These are phyloP conservation scores for Cyclina sinensis DNA, from an alignment of 1,140 invertebrate species.

Conservation along the genomic window DNA sequence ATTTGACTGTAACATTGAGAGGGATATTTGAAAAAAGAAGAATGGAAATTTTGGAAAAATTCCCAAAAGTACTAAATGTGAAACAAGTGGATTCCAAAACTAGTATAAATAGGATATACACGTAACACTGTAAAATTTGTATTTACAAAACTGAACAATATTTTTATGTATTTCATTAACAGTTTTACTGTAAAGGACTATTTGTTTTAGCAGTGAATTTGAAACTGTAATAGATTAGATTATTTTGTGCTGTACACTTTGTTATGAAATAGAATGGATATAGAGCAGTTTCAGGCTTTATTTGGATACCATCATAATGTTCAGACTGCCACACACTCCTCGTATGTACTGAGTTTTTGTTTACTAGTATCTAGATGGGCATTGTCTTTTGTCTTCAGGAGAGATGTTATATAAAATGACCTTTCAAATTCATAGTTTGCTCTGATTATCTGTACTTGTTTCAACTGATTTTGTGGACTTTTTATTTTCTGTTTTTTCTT, in stretches of 20 bases:
- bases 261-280: conserved; percentile 19
- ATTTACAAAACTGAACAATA: background rate
- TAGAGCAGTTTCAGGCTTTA: conserved; percentile 43
- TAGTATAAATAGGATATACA: background rate
- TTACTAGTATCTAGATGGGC: no score
- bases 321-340: background rate
- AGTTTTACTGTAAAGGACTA: background rate
- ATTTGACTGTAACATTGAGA: background rate
- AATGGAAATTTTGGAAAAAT: background rate
- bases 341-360: background rate
- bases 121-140: background rate
- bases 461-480: no score
- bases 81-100: background rate
- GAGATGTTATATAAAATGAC: no score
- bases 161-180: background rate
- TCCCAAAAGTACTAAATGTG: background rate
- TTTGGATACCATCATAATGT: conserved; percentile 48
- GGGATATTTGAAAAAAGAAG: background rate
- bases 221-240: no score
- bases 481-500: no score
- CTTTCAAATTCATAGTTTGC: no score
- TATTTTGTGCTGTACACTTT: no score
- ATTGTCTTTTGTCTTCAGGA: no score
- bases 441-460: no score
- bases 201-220: no score